A percentile compares a stretch with the other conserved stretches of the same genome.
phyloP scores from a whole-genome alignment of 2,797 vertebrate species.

The Hydrophis major region DNA sequence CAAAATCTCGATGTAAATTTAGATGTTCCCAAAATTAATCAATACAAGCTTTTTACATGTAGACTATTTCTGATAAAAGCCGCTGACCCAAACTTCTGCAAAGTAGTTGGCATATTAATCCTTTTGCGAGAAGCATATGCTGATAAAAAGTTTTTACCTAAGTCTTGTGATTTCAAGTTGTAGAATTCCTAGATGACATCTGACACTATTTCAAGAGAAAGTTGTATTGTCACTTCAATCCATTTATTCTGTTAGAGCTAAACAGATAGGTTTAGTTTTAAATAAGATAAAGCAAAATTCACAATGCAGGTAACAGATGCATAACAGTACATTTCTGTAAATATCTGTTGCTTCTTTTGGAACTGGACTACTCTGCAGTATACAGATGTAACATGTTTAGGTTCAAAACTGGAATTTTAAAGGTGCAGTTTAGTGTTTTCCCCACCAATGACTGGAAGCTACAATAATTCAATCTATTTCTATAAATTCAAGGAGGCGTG shows the following conservation, averaged over 20 bases:
- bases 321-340: background rate
- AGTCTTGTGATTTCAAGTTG: background rate
- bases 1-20: background rate
- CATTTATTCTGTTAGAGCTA: background rate
- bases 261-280: background rate
- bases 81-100: background rate
- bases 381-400: background rate
- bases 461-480: background rate
- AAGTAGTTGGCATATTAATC: background rate
- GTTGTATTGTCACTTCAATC: conserved; percentile 5
- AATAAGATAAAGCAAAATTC: conserved; percentile 45
- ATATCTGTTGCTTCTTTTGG: conserved; percentile 45
- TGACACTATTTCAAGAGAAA: conserved; percentile 12
- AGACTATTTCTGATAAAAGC: conserved; percentile 12
- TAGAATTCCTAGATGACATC: background rate
- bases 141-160: background rate
- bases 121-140: conserved; percentile 6
- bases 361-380: background rate
- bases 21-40: background rate
- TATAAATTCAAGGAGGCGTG: background rate
- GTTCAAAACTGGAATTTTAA: background rate
- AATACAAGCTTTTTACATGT: conserved; percentile 14
- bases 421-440: background rate
- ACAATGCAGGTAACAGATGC: conserved; percentile 32
- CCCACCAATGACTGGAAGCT: background rate